Conservation (phyloP, 2,888 invertebrate species). For the Chrysina gloriosa region DNA sequence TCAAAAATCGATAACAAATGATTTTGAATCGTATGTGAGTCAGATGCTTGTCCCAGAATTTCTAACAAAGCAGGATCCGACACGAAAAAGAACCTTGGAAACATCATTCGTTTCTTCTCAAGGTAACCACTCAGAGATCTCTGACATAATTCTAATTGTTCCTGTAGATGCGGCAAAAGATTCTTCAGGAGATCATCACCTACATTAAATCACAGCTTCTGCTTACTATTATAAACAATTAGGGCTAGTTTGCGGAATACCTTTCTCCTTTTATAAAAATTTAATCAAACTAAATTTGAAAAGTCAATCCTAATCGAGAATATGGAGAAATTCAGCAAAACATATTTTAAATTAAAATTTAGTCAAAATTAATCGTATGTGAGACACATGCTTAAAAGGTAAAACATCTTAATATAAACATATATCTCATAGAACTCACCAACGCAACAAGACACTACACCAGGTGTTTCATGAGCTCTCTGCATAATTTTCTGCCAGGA, state of each 20-base stretch:
- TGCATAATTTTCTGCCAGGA: conserved; percentile 99
- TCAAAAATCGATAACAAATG: conserved; percentile 96
- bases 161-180: conserved; percentile 92
- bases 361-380: too few species aligned
- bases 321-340: too few species aligned
- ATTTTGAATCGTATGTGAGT: conserved; percentile 95
- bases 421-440: conserved; percentile 60
- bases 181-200: conserved; percentile 92
- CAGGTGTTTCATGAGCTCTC: conserved; percentile 94
- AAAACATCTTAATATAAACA: too few species aligned
- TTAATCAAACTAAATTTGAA: too few species aligned
- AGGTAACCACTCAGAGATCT: conserved; percentile 95
- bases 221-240: too few species aligned
- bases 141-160: conserved; percentile 95
- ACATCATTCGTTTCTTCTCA: conserved; percentile 92
- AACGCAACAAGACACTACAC: conserved; percentile 95
- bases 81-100: conserved; percentile 93
- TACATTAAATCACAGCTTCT: too few species aligned
- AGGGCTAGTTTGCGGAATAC: too few species aligned
- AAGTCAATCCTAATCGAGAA: too few species aligned
- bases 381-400: too few species aligned
- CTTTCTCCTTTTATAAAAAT: too few species aligned
- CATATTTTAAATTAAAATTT: too few species aligned
- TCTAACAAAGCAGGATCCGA: conserved; percentile 92
- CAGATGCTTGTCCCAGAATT: conserved; percentile 92